Conservation (phyloP, 1,140 invertebrate genomes). For the Brachionus paranguensis region DNA sequence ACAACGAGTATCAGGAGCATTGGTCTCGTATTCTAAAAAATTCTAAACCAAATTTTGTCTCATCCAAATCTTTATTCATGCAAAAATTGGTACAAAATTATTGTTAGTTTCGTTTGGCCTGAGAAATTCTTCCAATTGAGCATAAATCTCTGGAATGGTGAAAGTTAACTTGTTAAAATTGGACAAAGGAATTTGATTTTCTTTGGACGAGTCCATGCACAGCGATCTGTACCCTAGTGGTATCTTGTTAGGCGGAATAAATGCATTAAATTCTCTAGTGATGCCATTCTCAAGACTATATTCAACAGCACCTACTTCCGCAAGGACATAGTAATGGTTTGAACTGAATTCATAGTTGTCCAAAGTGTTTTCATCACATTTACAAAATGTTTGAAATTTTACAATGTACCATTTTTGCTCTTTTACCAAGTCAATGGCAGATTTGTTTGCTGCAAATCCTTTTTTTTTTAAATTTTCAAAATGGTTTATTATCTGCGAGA, state of each 20-base stretch:
- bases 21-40: background rate
- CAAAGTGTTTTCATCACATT: slow-evolving; percentile 24
- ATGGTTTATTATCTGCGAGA: background rate
- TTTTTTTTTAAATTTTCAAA: background rate
- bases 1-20: background rate
- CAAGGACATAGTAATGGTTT: background rate
- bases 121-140: background rate
- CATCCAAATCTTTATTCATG: slow-evolving; percentile 9
- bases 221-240: slow-evolving; percentile 4
- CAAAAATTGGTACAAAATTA: slow-evolving; percentile 20
- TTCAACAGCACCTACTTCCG: slow-evolving; percentile 15
- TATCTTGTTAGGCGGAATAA: slow-evolving; percentile 27
- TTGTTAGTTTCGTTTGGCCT: background rate
- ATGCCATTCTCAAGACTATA: slow-evolving; percentile 22
- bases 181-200: slow-evolving; percentile 3
- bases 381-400: slow-evolving; percentile 35
- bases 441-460: background rate
- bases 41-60: slow-evolving; percentile 5
- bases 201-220: slow-evolving; percentile 9
- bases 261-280: slow-evolving; percentile 5
- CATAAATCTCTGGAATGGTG: background rate
- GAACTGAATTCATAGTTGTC: background rate
- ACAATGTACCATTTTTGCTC: slow-evolving; percentile 35
- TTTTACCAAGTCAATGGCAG: background rate
- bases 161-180: background rate